phyloP scores from a whole-genome alignment of 2,797 vertebrate species.

The Darevskia mixta region DNA sequence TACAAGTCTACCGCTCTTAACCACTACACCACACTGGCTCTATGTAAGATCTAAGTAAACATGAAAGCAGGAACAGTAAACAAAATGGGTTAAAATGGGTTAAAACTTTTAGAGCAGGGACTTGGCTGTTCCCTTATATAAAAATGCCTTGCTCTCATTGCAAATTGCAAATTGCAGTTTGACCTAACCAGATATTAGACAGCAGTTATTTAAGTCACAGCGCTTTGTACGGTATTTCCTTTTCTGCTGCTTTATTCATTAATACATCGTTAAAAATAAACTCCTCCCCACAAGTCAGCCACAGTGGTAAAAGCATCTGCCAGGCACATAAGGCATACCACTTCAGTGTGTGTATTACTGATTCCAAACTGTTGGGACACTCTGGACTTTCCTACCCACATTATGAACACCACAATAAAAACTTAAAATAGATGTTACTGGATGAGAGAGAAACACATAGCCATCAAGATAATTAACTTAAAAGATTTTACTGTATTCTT shows the following conservation, averaged over 20 bases:
- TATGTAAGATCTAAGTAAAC: background rate
- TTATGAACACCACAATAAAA: slow-evolving; percentile 33
- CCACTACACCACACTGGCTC: too few relatives aligned
- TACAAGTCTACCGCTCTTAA: too few relatives aligned
- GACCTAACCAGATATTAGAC: slow-evolving; percentile 19
- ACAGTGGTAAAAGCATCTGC: slow-evolving; percentile 1
- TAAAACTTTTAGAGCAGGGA: background rate
- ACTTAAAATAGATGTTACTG: slow-evolving; percentile 17
- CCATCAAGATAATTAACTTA: background rate
- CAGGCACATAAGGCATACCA: slow-evolving; percentile 1
- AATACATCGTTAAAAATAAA: slow-evolving; percentile 13
- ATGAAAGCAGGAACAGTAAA: background rate
- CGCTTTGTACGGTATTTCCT: slow-evolving; percentile 16
- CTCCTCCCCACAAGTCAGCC: slow-evolving; percentile 10
- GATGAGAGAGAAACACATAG: background rate
- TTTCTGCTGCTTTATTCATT: slow-evolving; percentile 41
- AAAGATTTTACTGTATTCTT: background rate
- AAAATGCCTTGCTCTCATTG: background rate
- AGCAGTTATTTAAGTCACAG: slow-evolving; percentile 39
- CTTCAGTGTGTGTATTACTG: background rate
- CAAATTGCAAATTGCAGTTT: slow-evolving; percentile 33
- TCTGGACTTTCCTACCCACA: slow-evolving; percentile 46
- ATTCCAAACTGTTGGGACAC: slow-evolving; percentile 4
- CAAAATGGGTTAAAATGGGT: background rate
- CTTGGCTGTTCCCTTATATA: background rate